A percentile compares a stretch with the other conserved stretches of the same genome.
Conservation (phyloP, 2,888 invertebrate genomes). For the Thereva unica region DNA sequence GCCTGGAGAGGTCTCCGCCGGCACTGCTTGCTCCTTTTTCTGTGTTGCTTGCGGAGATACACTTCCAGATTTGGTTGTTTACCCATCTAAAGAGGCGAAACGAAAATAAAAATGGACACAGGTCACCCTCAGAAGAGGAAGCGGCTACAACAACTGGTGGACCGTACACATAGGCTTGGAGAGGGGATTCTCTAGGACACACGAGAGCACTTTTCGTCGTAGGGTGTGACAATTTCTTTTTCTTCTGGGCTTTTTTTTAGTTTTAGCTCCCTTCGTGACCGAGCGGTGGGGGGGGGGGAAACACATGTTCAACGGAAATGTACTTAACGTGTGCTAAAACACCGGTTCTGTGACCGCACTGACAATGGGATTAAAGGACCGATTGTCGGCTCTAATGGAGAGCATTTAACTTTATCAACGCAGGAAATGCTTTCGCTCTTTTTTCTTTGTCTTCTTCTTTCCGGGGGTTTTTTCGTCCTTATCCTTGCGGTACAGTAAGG, state of each 20-base stretch:
- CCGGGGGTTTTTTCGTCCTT: too few species aligned
- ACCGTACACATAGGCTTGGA: too few species aligned
- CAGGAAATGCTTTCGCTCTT: background rate
- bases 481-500: too few species aligned
- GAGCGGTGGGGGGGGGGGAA: background rate
- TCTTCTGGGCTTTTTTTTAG: background rate
- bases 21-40: background rate
- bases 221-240: background rate
- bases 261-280: background rate
- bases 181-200: too few species aligned
- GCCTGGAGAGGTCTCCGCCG: too few species aligned
- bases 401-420: slow-evolving; percentile 33
- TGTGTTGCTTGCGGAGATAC: slow-evolving; percentile 28
- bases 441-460: background rate
- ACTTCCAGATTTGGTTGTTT: slow-evolving; percentile 34
- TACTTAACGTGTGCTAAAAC: slow-evolving; percentile 36
- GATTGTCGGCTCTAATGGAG: slow-evolving; percentile 27
- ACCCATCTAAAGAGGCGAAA: slow-evolving; percentile 31
- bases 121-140: slow-evolving; percentile 3
- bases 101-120: slow-evolving; percentile 23
- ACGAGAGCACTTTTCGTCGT: too few species aligned
- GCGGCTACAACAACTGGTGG: background rate
- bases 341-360: slow-evolving; percentile 34
- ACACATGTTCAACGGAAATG: slow-evolving; percentile 31
- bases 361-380: slow-evolving; percentile 30